Base-by-base conservation (phyloP, 2,888 invertebrate genomes). In the Oscheius sp. region DNA sequence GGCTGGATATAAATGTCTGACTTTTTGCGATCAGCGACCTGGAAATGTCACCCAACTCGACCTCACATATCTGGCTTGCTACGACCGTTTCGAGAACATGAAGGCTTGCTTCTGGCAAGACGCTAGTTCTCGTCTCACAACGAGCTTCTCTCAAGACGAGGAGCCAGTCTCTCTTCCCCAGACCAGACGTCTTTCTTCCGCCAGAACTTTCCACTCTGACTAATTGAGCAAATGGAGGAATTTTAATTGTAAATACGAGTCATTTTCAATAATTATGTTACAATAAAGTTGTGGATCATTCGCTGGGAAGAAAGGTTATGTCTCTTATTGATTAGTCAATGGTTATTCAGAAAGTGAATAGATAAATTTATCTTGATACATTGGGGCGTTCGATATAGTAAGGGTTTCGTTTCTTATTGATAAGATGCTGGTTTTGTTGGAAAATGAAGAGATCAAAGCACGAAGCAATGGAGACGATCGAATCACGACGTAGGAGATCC, bases 21-120 rank as follows among this genome's bases (percentile, higher is more conserved):
- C 79, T 23, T 81, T 81, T 76, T 81, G 81, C 70, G 81, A 81
- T 52, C 81, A 81, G 65, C 72, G 81, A 27, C 80, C 80, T 27
- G 81, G 81, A 55, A 81, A 81, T 66, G 76, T 81, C 52, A 81
- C 81, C 15, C 80, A 81, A 67, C 76, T 81, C 42, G 81, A 81
- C 66, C 65, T 81, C 25, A 73, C 80, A 23, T 81, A 81, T 65
- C 70, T 81, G 34, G 73, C 78, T 17, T 80, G 80, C 63, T 79
- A 78, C 65, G 80, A 80, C 46, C 75, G 78, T 34, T 80, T 80
- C 67, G 80, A 80, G 70, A 78, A 77, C 74, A 80, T 80, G 80
- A 80, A 80, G 74, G 68, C 76, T 12, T 80, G 80, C 61, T 80
- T 80, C 76, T 80, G 80, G 80, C 76, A 77, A 58, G 77, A 77